These are phyloP conservation scores for Ophion costatus DNA, from an alignment of 2,888 invertebrate species.

Conservation along the genomic window DNA sequence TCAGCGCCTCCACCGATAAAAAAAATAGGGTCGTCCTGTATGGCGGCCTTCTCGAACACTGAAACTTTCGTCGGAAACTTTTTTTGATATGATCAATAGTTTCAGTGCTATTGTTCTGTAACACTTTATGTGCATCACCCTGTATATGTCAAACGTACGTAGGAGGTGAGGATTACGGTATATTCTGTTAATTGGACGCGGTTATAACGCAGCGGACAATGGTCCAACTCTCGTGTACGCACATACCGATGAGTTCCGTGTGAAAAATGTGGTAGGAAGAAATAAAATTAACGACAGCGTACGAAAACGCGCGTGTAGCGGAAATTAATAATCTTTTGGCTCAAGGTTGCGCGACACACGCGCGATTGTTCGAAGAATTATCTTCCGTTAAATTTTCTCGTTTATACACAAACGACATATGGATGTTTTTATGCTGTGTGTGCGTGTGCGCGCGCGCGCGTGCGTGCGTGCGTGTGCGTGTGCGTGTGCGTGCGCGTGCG, in stretches of 20 bases:
- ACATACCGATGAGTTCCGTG: neutral
- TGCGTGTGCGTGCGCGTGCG: no score
- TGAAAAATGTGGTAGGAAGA: constrained; percentile 18
- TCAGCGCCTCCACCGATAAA: no score
- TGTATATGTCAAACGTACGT: constrained; percentile 25
- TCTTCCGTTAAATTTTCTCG: constrained; percentile 2
- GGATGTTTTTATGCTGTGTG: neutral
- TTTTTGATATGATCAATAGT: no score
- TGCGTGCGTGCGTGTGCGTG: no score
- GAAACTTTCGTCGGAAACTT: no score
- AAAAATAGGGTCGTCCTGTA: no score
- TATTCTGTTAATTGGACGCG: constrained; percentile 63
- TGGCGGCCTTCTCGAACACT: no score
- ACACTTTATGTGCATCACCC: no score
- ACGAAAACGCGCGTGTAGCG: constrained; percentile 36
- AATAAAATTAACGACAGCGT: neutral
- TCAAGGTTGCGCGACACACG: constrained; percentile 34
- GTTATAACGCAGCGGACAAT: constrained; percentile 59
- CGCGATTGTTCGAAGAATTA: constrained; percentile 30
- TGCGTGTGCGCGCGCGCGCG: no score
- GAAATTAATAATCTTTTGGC: constrained; percentile 53
- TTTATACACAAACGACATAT: constrained; percentile 3
- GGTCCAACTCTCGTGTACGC: constrained; percentile 42
- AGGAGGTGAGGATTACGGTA: constrained; percentile 61
- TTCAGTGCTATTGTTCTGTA: no score